Conservation (phyloP, 2,113 vertebrate species). For the Misgurnus mizolepis region DNA sequence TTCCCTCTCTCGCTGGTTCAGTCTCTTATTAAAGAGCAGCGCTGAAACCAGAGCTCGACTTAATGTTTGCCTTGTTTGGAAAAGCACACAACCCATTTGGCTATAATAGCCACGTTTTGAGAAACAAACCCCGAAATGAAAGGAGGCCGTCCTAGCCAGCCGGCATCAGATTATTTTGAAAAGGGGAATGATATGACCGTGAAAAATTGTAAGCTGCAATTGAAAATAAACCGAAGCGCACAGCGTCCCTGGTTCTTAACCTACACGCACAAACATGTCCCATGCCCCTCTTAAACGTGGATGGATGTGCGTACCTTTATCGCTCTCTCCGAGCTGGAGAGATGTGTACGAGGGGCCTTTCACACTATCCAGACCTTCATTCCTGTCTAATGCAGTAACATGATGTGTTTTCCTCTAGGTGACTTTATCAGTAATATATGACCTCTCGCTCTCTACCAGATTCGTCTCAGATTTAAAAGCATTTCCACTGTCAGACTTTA, state of each 20-base stretch:
- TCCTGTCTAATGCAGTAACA: slow-evolving; percentile 76
- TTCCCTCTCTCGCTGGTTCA: slow-evolving; percentile 68
- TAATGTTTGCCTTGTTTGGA: slow-evolving; percentile 78
- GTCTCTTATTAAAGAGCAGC: slow-evolving; percentile 77
- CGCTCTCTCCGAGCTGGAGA: slow-evolving; percentile 14
- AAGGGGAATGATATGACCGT: slow-evolving; percentile 65
- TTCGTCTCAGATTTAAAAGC: slow-evolving; percentile 53
- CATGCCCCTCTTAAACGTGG: slow-evolving; percentile 4
- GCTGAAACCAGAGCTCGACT: slow-evolving; percentile 72
- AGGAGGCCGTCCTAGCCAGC: slow-evolving; percentile 66
- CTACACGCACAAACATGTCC: slow-evolving; percentile 24
- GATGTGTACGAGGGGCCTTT: slow-evolving; percentile 66
- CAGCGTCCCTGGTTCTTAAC: slow-evolving; percentile 37
- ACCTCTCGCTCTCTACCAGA: slow-evolving; percentile 54
- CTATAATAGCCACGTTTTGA: slow-evolving; percentile 75
- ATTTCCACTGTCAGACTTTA: slow-evolving; percentile 1
- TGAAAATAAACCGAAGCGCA: slow-evolving; percentile 68
- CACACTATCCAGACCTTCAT: slow-evolving; percentile 71
- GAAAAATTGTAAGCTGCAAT: slow-evolving; percentile 74
- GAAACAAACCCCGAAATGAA: slow-evolving; percentile 74
- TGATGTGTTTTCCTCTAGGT: slow-evolving; percentile 66
- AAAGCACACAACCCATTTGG: slow-evolving; percentile 75
- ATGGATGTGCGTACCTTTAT: slow-evolving; percentile 24
- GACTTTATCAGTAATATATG: slow-evolving; percentile 74
- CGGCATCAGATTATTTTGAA: slow-evolving; percentile 68